A percentile compares a stretch with the other conserved stretches of the same genome.
These are phyloP conservation scores for Hirudinaria manillensis DNA, from an alignment of 2,888 invertebrate genomes.

Conservation along the genomic window DNA sequence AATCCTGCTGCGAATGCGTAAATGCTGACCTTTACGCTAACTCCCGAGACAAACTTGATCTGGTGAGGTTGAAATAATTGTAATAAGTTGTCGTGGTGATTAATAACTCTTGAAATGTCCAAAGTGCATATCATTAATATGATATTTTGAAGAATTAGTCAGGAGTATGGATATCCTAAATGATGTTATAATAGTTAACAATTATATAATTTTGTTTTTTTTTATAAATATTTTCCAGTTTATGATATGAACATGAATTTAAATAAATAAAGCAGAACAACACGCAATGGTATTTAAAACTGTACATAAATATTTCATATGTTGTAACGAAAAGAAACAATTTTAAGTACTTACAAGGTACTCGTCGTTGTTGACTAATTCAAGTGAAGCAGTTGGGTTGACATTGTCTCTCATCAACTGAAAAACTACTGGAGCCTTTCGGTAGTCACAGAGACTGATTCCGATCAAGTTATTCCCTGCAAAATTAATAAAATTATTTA, in stretches of 20 bases:
- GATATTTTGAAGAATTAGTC: background rate
- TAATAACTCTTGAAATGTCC: background rate
- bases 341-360: too few relatives aligned
- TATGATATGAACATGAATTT: too few relatives aligned
- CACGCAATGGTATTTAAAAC: too few relatives aligned
- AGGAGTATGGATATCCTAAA: background rate
- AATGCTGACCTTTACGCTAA: background rate
- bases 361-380: too few relatives aligned
- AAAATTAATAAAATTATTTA: background rate
- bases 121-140: background rate
- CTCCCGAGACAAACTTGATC: background rate
- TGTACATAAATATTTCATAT: too few relatives aligned
- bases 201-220: too few relatives aligned
- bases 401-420: background rate
- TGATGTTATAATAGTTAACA: too few relatives aligned
- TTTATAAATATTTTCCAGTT: too few relatives aligned
- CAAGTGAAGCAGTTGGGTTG: background rate
- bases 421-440: background rate
- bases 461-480: conserved; percentile 1
- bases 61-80: background rate
- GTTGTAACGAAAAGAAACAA: too few relatives aligned
- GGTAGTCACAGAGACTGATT: background rate
- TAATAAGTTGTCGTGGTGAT: too few relatives aligned
- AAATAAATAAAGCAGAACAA: too few relatives aligned
- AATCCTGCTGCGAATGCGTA: background rate